Evolutionary conservation across 2,888 invertebrate genomes (phyloP), one percentile per base, ranked within the genome.

Genomic region (Germaria angustata): DNA sequence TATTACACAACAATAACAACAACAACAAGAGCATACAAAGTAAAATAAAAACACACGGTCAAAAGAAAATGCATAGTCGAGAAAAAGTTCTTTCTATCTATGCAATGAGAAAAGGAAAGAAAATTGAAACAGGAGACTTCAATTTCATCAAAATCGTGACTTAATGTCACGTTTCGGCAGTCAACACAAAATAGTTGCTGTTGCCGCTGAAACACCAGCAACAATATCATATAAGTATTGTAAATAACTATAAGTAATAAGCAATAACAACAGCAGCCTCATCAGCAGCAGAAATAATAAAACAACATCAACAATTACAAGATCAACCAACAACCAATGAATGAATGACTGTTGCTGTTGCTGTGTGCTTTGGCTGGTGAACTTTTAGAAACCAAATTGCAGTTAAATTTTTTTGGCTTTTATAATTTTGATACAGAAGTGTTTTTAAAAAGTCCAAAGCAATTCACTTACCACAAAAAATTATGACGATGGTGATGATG

Each of bases 71-170:
- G n/a, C n/a, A n/a, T n/a, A 51, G 15, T 20, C 13, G 65, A 59
- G 55, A 75, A n/a, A 82, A 79, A 32, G 71, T 76, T 82, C 80
- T 80, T 28, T 28, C 28, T n/a, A 61, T 75, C 72, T 72, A 8
- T 20, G 53, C 61, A 68, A 22, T 28, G 53, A 68, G 17, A 57
- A 59, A 55, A 68, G n/a, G 32, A 63, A 55, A 51, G 4, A 41
- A 57, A 65, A 65, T 49, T 28, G 32, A 65, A 68, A 69, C 78
- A 71, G 66, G 61, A 78, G 77, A 84, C 81, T 85, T 84, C 80
- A 85, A 87, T 88, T 87, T 86, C 87, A 88, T 88, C 87, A 87
- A 86, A 86, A 85, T 87, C 88, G 88, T 88, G 88, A 88, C 88
- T 87, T 81, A 75, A 80, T 86, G 88, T 88, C 88, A 88, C 88